Percentiles rank a stretch among this genome's conserved stretches.
These are phyloP conservation scores for Typhlichthys subterraneus DNA, from an alignment of 2,797 vertebrate species.

Conservation along the genomic window DNA sequence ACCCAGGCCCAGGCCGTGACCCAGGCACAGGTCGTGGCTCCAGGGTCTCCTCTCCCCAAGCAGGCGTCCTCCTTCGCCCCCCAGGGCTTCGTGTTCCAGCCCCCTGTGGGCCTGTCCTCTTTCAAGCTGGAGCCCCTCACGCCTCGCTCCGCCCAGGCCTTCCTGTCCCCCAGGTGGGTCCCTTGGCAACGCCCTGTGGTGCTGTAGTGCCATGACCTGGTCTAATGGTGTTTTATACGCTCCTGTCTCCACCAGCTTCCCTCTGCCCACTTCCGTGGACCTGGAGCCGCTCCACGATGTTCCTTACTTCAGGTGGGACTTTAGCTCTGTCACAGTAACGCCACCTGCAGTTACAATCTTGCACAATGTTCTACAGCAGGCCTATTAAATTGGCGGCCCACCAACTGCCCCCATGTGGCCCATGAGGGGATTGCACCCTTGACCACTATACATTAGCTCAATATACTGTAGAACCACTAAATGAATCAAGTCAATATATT, in stretches of 20 bases:
- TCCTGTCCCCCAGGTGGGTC: conserved; percentile 78
- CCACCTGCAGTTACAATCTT: background rate
- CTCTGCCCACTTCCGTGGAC: conserved; percentile 22
- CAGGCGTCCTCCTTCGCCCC: conserved; percentile 85
- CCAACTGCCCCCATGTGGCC: too few relatives aligned
- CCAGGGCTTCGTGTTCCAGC: conserved; percentile 86
- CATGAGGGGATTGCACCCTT: too few relatives aligned
- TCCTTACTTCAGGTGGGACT: conserved; percentile 76
- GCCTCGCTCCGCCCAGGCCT: conserved; percentile 80
- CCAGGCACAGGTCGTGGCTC: conserved; percentile 26
- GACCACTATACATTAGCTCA: too few relatives aligned
- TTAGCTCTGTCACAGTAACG: background rate
- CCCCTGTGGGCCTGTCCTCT: conserved; percentile 76
- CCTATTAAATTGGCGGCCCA: background rate
- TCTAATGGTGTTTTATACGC: background rate
- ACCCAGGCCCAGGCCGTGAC: conserved; percentile 28
- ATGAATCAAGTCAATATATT: too few relatives aligned
- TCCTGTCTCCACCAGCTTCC: conserved; percentile 34
- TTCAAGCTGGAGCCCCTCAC: conserved; percentile 84
- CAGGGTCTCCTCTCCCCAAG: conserved; percentile 3
- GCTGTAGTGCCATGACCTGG: background rate
- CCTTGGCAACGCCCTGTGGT: background rate
- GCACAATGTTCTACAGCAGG: background rate
- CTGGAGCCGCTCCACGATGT: conserved; percentile 59
- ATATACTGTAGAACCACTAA: too few relatives aligned